Evolutionary conservation across 2,888 invertebrate genomes (phyloP), one percentile per base, ranked within the genome.

Genomic region (Anthoptus insignis): DNA sequence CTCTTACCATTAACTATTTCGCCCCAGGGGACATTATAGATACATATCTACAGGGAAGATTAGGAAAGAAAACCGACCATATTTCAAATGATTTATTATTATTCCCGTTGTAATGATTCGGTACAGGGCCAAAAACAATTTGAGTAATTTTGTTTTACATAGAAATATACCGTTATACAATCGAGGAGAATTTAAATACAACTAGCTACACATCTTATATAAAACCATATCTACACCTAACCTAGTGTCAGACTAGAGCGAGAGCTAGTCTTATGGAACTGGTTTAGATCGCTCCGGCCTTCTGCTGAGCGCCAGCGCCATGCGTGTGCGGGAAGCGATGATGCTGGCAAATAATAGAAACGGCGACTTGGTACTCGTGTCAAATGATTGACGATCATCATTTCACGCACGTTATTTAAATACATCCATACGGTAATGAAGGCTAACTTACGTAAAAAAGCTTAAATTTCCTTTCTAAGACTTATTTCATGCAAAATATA

Each of bases 161-260:
- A 85, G 79, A 81, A 79, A 81, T 74, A 70, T 74, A 70, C 73
- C 70, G 69, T 70, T 79, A 83, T 76, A 83, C 76, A 77, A 82
- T 82, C 80, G 76, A 78, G 83, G 80, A 84, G 76, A 87, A 91
- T 90, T 91, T 88, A 84, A 90, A 88, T 88, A 90, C 83, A 82
- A 42, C 90, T 91, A 91, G 79, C 91, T 91, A 91, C 90, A 82
- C 76, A 76, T 83, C 83, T 90, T 89, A 89, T 88, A 89, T 75
- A 88, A 89, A 90, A 89, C 80, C 82, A 86, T 91, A 91, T 90
- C 89, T 91, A 91, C 90, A 91, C 85, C 81, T 89, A 87, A 73
- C 80, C 84, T 87, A 87, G 76, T 66, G 64, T 74, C 70, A 75
- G 73, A 76, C 74, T 74, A 75, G 76, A 75, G 68, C 56, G 59